Conservation (phyloP, 2,113 vertebrate genomes). For the Vidua chalybeata region DNA sequence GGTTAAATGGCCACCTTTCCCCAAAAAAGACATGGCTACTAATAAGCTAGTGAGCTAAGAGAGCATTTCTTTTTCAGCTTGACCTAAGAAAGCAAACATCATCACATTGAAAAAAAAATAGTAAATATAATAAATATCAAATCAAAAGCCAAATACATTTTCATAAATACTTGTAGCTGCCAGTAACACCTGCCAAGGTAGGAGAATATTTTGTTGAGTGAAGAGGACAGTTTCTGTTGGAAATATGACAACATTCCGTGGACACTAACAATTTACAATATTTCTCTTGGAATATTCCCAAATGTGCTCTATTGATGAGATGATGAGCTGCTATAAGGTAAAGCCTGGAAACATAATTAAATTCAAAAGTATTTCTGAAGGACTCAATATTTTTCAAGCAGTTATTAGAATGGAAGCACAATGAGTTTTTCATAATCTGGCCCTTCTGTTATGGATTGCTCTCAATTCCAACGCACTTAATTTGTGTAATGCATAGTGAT, state of each 20-base stretch:
- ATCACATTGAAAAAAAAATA: neutral
- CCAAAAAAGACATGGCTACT: neutral
- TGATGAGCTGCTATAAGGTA: neutral
- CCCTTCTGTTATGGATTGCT: conserved; percentile 30
- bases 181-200: neutral
- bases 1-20: neutral
- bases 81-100: neutral
- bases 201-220: neutral
- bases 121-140: neutral
- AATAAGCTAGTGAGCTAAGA: neutral
- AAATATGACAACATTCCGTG: neutral
- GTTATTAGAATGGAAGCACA: conserved; percentile 41
- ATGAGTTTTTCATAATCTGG: conserved; percentile 36
- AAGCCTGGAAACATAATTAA: conserved; percentile 37
- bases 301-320: neutral
- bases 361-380: conserved; percentile 12
- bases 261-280: neutral
- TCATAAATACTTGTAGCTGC: neutral
- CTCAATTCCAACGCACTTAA: neutral
- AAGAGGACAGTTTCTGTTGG: neutral
- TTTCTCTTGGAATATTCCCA: neutral
- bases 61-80: neutral
- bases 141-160: neutral
- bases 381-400: conserved; percentile 33
- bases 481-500: conserved; percentile 45